Base-by-base conservation (phyloP, 2,888 invertebrate genomes). In the Diloba caeruleocephala region DNA sequence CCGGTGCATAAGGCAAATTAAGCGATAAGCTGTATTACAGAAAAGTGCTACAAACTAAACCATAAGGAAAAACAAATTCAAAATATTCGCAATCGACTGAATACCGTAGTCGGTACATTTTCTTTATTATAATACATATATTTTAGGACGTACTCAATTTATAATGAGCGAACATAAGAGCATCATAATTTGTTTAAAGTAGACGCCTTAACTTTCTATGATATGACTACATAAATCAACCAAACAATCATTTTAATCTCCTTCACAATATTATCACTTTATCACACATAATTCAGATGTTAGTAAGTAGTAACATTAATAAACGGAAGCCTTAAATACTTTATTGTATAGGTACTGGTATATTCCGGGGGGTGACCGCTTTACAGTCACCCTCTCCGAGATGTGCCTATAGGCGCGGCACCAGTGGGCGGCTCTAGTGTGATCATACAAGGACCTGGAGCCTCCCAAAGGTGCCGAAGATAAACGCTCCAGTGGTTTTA, bases 191-290 rank as follows among this genome's bases (percentile, higher is more conserved):
- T 54, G 53, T 56, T 59, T 53, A 45, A 62, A 52, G 54, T 42
- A 71, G 42, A 55, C 34, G 62, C 49, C 65, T 75, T 78, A 77
- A 51, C 28, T 58, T 56, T 48, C 71, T 81, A 83, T 85, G 84
- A 85, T 85, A 87, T 85, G 86, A 83, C 79, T 84, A 59, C n/a
- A n/a, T n/a, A n/a, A n/a, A n/a, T n/a, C n/a, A 81, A 78, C 71
- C 74, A 72, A 77, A 81, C 51, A 73, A 68, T 60, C 38, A 52
- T 63, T 48, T 67, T 57, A 53, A 67, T 71, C 75, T 75, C 58
- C 61, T 74, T 75, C 70, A 77, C 69, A 71, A 64, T 58, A 77
- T 76, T 85, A 86, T 85, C 84, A 85, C 85, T 76, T 76, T 85
- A 86, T 85, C 84, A 85, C 85, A 84, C 81, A 73, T 75, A 77